Conservation (phyloP, 2,888 invertebrate genomes). For the Dysmachus trigonus region DNA sequence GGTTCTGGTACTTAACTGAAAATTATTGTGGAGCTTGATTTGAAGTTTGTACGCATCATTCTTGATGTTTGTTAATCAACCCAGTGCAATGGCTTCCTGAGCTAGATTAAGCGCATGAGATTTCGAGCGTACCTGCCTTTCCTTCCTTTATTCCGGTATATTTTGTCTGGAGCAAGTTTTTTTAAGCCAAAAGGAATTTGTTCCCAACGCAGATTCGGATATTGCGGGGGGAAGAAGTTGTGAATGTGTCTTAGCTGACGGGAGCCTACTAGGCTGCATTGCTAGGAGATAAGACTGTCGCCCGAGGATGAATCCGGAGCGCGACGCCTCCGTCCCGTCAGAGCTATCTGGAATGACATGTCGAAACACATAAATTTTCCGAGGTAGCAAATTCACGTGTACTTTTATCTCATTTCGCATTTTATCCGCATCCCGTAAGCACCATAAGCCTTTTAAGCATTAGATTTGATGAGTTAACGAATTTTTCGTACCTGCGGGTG, state of each 20-base stretch:
- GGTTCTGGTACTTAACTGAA: too few relatives aligned
- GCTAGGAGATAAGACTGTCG: not conserved
- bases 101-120: not conserved
- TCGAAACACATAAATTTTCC: not conserved
- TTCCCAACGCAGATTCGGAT: not conserved
- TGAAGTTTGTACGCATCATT: too few relatives aligned
- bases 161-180: not conserved
- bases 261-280: not conserved
- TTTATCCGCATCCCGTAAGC: constrained; percentile 12
- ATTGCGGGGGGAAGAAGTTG: not conserved
- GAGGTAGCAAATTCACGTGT: constrained; percentile 13
- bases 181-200: not conserved
- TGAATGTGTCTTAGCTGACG: not conserved
- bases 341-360: not conserved
- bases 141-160: not conserved
- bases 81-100: not conserved
- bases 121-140: not conserved
- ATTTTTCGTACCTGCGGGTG: constrained; percentile 11
- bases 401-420: constrained; percentile 13
- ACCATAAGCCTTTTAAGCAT: constrained; percentile 27
- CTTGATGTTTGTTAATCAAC: not conserved
- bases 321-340: not conserved
- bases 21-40: too few relatives aligned
- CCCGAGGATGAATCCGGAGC: not conserved
- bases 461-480: constrained; percentile 31